phyloP scores from a whole-genome alignment of 2,888 invertebrate genomes.

The Hypercompe scribonia region DNA sequence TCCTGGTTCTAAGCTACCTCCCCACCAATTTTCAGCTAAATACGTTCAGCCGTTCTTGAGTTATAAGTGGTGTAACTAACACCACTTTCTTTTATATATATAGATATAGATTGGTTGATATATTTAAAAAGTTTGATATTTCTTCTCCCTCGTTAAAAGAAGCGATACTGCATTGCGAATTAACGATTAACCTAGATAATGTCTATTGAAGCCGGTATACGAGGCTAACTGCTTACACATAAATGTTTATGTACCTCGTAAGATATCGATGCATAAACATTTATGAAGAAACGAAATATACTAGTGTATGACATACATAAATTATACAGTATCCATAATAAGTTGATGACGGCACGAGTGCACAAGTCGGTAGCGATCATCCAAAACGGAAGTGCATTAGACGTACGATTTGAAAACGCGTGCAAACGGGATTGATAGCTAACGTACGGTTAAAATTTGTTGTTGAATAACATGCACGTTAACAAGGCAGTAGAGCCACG shows the following conservation, averaged over 20 bases:
- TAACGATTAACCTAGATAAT: background rate
- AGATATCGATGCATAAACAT: background rate
- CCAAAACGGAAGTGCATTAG: conserved; percentile 42
- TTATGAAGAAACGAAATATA: background rate
- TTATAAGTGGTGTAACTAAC: too few species aligned
- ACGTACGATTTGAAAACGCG: conserved; percentile 44
- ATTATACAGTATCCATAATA: background rate
- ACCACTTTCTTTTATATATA: too few species aligned
- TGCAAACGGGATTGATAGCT: conserved; percentile 18
- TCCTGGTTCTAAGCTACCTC: too few species aligned
- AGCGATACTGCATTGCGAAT: background rate
- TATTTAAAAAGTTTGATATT: too few species aligned
- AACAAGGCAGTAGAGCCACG: too few species aligned
- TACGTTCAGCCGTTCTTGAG: too few species aligned
- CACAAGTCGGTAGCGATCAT: conserved; percentile 26
- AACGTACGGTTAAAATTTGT: conserved; percentile 34
- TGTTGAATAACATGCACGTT: conserved; percentile 34
- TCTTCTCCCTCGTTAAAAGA: too few species aligned
- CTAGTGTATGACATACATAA: background rate
- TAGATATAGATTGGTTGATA: too few species aligned
- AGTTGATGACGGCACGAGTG: conserved; percentile 15
- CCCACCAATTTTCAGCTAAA: too few species aligned
- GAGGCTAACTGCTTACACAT: background rate
- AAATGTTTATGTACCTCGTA: background rate
- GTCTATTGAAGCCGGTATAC: background rate